A percentile compares a stretch with the other conserved stretches of the same genome.
Evolutionary conservation across 2,888 invertebrate genomes (phyloP).

Genomic region (Machimus rusticus): DNA sequence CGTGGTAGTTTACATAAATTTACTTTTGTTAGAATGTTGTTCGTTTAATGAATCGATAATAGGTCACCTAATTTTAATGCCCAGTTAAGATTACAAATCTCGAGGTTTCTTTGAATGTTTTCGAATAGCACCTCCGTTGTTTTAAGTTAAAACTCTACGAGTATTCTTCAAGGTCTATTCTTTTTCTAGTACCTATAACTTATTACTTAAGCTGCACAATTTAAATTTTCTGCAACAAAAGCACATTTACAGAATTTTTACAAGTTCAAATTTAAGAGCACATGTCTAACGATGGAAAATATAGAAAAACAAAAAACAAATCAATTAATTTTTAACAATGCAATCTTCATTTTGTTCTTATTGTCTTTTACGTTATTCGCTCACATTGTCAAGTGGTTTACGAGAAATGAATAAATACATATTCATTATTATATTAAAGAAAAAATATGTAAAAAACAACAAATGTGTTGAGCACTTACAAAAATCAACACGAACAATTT

Average conservation of each 20-base stretch:
- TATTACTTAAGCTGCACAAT: background rate
- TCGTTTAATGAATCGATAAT: background rate
- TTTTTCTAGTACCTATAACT: background rate
- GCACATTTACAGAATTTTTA: background rate
- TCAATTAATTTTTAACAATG: background rate
- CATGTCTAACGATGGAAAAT: background rate
- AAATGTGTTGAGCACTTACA: background rate
- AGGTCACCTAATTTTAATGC: constrained; percentile 5
- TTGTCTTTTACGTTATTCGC: background rate
- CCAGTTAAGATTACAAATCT: constrained; percentile 32
- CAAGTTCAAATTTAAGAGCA: background rate
- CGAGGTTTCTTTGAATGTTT: background rate
- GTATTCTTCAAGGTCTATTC: background rate
- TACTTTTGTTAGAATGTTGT: constrained; percentile 21
- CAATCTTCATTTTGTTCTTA: background rate
- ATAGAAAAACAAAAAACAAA: background rate
- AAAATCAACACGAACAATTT: constrained; percentile 7
- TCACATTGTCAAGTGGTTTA: background rate
- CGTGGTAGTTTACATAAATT: background rate
- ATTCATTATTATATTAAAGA: background rate
- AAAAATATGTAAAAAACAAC: background rate
- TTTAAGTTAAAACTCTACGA: background rate
- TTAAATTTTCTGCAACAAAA: background rate
- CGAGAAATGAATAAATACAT: background rate
- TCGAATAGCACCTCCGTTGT: background rate